Evolutionary conservation across 2,797 vertebrate species (phyloP), one percentile per base, ranked within the genome.

Genomic region (Diplodus puntazzo): DNA sequence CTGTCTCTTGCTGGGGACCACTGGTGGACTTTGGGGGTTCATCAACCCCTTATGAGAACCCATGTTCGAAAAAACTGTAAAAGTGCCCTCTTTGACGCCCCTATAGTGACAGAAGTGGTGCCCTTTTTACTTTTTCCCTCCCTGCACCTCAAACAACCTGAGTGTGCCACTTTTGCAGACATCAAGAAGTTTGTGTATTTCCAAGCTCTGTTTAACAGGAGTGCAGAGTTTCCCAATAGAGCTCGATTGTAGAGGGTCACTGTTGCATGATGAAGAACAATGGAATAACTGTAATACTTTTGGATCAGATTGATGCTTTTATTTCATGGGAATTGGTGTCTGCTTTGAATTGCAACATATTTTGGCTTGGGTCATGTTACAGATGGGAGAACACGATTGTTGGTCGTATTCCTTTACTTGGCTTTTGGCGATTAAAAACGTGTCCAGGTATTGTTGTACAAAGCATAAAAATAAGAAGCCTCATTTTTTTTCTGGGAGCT

Each of bases 241-340:
- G 81, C 58, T 52, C 75, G 82, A 84, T 77, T 85, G 70, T 58
- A 43, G 69, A 79, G 78, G 70, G 72, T 84, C 69, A 74, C 11
- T 55, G 59, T 81, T 82, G 55, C 66, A 80, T 65, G 63, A 88
- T 77, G 71, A 81, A 86, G 87, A 93, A 94, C 91, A 94, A 95
- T 91, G 78, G 92, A 82, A 80, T 94, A 94, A 94, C 92, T 96
- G 95, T 96, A 88, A 78, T 21, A 5, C 34, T 80, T 79, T 88
- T 61, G 81, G 92, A 90, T 84, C 85, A 82, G 77, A 84, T 43
- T 45, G 60, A 70, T 87, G 48, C 58, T 86, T 86, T 82, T 85
- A 83, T 85, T 91, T 76, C 77, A 78, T 89, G 75, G 80, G 76
- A 88, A 79, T 81, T 39, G 18, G 52, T 80, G 80, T 85, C 74